These are phyloP conservation scores for Pterobdella sp. DNA, from an alignment of 2,888 invertebrate genomes.

Conservation along the genomic window DNA sequence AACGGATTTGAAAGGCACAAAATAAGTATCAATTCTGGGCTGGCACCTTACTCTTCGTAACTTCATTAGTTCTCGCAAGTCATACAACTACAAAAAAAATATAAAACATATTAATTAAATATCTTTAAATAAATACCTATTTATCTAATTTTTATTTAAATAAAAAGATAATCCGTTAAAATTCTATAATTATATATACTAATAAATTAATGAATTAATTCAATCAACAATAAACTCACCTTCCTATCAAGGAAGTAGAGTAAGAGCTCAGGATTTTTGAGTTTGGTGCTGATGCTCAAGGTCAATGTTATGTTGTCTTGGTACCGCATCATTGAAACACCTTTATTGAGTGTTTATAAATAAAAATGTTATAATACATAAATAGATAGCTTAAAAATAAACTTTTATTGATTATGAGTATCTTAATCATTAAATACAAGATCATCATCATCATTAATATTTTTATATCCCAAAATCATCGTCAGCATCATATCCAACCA, in stretches of 20 bases:
- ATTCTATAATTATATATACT: neutral
- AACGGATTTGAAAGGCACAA: conserved; percentile 4
- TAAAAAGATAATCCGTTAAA: neutral
- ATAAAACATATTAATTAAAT: neutral
- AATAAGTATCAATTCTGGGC: conserved; percentile 18
- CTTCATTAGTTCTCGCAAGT: conserved; percentile 21
- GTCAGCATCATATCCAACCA: neutral
- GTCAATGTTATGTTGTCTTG: conserved; percentile 17
- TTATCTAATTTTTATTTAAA: neutral
- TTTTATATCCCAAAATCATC: too few relatives aligned
- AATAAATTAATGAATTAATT: neutral
- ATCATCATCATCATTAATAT: neutral
- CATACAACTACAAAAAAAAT: conserved; percentile 11
- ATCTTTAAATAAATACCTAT: neutral
- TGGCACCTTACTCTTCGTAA: conserved; percentile 20
- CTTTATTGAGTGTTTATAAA: too few relatives aligned
- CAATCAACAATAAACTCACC: too few relatives aligned
- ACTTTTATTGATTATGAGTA: too few relatives aligned
- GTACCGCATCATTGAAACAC: conserved; percentile 16
- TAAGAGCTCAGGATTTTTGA: conserved; percentile 15
- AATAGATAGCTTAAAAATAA: neutral
- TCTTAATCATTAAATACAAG: neutral
- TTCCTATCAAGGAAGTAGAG: conserved; percentile 18
- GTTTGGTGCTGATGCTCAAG: neutral
- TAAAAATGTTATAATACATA: neutral